Conservation (phyloP, 2,113 vertebrate species). For the Montifringilla adamsi region DNA sequence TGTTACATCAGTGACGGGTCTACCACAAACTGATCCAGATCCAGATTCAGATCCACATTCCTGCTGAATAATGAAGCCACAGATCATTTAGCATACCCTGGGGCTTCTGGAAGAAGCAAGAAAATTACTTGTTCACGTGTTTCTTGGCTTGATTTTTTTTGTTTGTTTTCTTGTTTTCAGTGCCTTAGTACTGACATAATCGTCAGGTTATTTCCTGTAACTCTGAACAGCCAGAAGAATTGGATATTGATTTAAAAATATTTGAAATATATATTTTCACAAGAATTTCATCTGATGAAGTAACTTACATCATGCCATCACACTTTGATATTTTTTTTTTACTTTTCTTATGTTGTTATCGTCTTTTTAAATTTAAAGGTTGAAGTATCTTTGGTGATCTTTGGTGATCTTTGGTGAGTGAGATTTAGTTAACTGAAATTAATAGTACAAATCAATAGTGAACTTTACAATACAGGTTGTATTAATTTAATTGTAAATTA, state of each 20-base stretch:
- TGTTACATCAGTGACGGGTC: background rate
- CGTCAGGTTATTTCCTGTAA: background rate
- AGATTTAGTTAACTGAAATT: background rate
- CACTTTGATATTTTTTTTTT: background rate
- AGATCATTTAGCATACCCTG: background rate
- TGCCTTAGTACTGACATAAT: background rate
- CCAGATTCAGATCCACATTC: background rate
- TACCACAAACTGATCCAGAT: background rate
- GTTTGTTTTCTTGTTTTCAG: background rate
- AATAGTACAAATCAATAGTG: background rate
- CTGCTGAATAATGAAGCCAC: background rate
- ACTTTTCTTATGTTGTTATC: background rate
- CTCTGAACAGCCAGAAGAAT: background rate
- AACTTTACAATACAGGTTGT: background rate
- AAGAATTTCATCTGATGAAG: background rate
- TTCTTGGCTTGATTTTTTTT: background rate
- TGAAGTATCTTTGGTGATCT: background rate
- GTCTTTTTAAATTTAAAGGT: background rate
- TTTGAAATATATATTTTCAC: background rate
- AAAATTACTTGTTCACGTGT: background rate
- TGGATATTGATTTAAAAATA: background rate
- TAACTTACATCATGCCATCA: background rate
- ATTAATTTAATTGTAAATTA: background rate
- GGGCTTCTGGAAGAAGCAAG: background rate
- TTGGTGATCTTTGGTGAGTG: no score